phyloP scores from a whole-genome alignment of 2,113 vertebrate species.

The Dicrurus megarhynchus region DNA sequence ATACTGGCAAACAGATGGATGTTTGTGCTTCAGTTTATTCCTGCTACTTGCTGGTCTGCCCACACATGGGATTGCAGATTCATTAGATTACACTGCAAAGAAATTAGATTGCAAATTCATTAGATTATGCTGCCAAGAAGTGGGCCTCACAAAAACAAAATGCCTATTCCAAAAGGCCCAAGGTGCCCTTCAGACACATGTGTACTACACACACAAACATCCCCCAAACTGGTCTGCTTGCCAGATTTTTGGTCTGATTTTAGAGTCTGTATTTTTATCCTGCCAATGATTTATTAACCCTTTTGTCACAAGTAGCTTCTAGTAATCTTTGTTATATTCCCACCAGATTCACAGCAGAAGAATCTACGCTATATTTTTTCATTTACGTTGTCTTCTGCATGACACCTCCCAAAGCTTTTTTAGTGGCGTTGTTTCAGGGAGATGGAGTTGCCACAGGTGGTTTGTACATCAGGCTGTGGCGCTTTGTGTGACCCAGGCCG shows the following conservation, averaged over 20 bases:
- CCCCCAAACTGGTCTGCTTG: background rate
- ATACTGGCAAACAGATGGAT: background rate
- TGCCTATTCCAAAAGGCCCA: background rate
- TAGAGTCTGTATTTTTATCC: background rate
- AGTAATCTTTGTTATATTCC: background rate
- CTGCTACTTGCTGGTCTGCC: background rate
- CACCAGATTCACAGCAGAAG: background rate
- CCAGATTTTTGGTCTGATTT: background rate
- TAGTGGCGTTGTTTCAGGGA: background rate
- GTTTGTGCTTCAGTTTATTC: background rate
- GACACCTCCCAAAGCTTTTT: background rate
- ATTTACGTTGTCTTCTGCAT: background rate
- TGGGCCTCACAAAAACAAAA: background rate
- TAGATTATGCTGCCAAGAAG: background rate
- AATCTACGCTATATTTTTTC: background rate
- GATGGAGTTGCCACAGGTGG: background rate
- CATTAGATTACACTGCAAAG: background rate
- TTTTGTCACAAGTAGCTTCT: background rate
- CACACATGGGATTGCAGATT: background rate
- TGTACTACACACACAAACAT: fast-evolving
- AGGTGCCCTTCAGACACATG: background rate
- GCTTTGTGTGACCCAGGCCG: background rate
- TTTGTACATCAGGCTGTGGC: background rate
- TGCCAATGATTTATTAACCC: background rate
- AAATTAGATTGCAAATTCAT: background rate